Evolutionary conservation across 2,888 invertebrate genomes (phyloP), one percentile per base, ranked within the genome.

Genomic region (Chesias legatella): DNA sequence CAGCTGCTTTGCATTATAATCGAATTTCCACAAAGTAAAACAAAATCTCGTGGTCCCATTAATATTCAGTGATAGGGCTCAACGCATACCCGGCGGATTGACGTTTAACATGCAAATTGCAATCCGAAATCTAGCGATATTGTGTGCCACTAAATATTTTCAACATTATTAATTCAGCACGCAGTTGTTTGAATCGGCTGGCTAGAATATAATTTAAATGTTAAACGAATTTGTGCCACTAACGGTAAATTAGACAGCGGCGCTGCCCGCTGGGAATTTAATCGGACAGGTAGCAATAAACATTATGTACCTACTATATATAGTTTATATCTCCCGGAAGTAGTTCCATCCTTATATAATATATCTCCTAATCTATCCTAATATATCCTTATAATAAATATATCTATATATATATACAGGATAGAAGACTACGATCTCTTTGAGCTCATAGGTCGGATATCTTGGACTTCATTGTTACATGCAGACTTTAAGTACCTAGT

Each of bases 31-130:
- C 79, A 80, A 86, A 85, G 86, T 85, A 82, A 84, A 84, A 86
- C 86, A 85, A 86, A 88, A 86, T 86, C 79, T 82, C 79, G 69
- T 63, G 73, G 70, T 69, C 67, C 56, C 81, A 86, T 88, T 86
- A 86, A 86, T 86, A 88, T 88, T 85, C 86, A 88, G 84, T 63
- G 79, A 79, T 81, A 84, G 81, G 83, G 81, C 79, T 74, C 74
- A 70, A 80, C 85, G 86, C 84, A 83, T 79, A 77, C 74, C 73
- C 74, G 67, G 56, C 69, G 73, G 79, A 81, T 86, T 84, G 86
- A 83, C 84, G 82, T 80, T 84, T 83, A 85, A 84, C 85, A 88
- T 88, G 86, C 83, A 88, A 86, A 86, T 86, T 86, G 83, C 84
- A 82, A 82, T 82, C 70, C 79, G 80, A 82, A 84, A 85, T 85